Percentiles rank a stretch among this genome's conserved stretches.
These are phyloP conservation scores for Cydia strobilella DNA, from an alignment of 1,140 invertebrate genomes.

Conservation along the genomic window DNA sequence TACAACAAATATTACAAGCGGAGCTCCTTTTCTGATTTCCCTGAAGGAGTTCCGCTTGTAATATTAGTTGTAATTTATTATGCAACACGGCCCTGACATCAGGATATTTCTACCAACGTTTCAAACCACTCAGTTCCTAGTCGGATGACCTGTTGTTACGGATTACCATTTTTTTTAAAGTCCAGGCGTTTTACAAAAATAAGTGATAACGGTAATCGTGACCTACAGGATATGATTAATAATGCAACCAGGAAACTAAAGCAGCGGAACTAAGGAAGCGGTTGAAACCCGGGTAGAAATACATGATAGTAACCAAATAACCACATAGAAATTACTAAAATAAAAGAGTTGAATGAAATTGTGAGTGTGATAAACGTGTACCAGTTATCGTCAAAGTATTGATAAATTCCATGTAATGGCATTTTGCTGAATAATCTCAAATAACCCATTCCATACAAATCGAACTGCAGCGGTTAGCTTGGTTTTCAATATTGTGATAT, in stretches of 20 bases:
- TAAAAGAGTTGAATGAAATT: slow-evolving; percentile 6
- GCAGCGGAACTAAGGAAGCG: no score
- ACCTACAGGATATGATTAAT: background rate
- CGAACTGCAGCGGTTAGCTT: slow-evolving; percentile 20
- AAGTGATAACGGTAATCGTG: background rate
- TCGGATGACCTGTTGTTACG: background rate
- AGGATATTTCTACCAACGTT: background rate
- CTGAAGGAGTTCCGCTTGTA: no score
- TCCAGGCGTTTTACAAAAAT: background rate
- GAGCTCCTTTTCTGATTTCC: no score
- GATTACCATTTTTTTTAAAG: background rate
- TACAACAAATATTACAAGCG: no score
- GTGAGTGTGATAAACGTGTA: slow-evolving; percentile 11
- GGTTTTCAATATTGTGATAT: slow-evolving; percentile 31
- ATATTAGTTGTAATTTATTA: no score
- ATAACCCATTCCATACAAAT: slow-evolving; percentile 22
- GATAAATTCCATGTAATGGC: slow-evolving; percentile 24
- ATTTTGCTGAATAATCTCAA: slow-evolving; percentile 20
- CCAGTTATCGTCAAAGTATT: slow-evolving; percentile 17
- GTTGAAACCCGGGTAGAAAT: background rate
- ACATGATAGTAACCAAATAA: background rate
- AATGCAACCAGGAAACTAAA: background rate
- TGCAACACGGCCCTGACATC: no score
- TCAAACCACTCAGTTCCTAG: background rate
- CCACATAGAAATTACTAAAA: slow-evolving; percentile 23